These are phyloP conservation scores for Erynnis tages DNA, from an alignment of 2,888 invertebrate species.

Conservation along the genomic window DNA sequence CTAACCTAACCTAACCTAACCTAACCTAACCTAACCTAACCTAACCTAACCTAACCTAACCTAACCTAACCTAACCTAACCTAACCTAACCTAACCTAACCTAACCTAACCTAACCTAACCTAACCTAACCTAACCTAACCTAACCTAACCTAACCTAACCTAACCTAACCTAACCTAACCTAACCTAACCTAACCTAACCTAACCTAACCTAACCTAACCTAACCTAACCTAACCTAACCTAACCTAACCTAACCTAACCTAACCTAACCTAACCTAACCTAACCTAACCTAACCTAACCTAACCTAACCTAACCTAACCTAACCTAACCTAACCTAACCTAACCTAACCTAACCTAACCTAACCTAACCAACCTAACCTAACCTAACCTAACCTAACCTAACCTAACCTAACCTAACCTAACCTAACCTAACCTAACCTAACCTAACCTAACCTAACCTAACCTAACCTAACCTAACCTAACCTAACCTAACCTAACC, in stretches of 20 bases:
- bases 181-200: not conserved
- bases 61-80: conserved; percentile 31
- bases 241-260: not conserved
- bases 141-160: conserved; percentile 27
- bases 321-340: not conserved
- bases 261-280: not conserved
- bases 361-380: too few relatives aligned
- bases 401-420: not conserved
- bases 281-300: not conserved
- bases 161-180: conserved; percentile 19
- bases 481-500: not conserved
- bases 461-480: not conserved
- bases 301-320: not conserved
- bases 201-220: not conserved
- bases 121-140: conserved; percentile 25
- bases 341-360: not conserved
- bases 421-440: not conserved
- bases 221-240: not conserved
- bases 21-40: conserved; percentile 30
- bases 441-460: not conserved
- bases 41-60: conserved; percentile 31
- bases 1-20: conserved; percentile 27
- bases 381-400: too few relatives aligned
- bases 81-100: conserved; percentile 29
- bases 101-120: conserved; percentile 28